Percentiles rank a stretch among this genome's conserved stretches.
phyloP scores from a whole-genome alignment of 53 echinoderm and acorn worm species.

The Luidia sarsii region DNA sequence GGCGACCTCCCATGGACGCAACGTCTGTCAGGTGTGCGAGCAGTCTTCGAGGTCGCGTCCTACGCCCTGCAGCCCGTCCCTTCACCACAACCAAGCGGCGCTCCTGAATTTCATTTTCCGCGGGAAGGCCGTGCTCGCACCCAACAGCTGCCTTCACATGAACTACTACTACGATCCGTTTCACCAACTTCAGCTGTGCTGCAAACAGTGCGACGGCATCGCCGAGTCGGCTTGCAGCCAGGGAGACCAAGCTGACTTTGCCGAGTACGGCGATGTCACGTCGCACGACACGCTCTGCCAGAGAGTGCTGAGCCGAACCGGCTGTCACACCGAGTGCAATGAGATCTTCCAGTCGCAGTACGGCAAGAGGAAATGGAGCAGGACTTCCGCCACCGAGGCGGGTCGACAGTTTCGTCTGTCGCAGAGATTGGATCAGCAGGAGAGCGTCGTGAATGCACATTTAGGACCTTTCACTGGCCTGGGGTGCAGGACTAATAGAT shows the following conservation, averaged over 20 bases:
- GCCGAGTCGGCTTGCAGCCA: background rate
- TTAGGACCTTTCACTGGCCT: slow-evolving; percentile 63
- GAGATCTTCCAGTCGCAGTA: background rate
- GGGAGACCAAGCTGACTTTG: slow-evolving; percentile 3
- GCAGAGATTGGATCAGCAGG: no score
- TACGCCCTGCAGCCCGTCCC: background rate
- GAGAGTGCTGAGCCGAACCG: background rate
- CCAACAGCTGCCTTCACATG: slow-evolving; percentile 70
- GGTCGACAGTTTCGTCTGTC: no score
- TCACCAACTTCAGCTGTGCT: slow-evolving; percentile 79
- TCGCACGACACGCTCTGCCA: background rate
- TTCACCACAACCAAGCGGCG: slow-evolving; percentile 25
- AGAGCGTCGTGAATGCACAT: background rate
- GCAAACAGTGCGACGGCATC: slow-evolving; percentile 50
- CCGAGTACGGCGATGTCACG: background rate
- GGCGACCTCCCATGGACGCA: slow-evolving; percentile 52
- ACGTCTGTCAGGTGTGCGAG: slow-evolving; percentile 86
- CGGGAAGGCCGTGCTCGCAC: slow-evolving; percentile 48
- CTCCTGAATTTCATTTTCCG: slow-evolving; percentile 18
- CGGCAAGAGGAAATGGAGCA: background rate
- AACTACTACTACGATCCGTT: slow-evolving; percentile 87
- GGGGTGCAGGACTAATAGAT: slow-evolving; percentile 81
- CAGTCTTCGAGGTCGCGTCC: slow-evolving; percentile 19
- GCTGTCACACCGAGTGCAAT: slow-evolving; percentile 1
- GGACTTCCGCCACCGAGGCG: slow-evolving; percentile 8